Evolutionary conservation across 2,888 invertebrate species (phyloP).

Genomic region (Melanargia galathea): DNA sequence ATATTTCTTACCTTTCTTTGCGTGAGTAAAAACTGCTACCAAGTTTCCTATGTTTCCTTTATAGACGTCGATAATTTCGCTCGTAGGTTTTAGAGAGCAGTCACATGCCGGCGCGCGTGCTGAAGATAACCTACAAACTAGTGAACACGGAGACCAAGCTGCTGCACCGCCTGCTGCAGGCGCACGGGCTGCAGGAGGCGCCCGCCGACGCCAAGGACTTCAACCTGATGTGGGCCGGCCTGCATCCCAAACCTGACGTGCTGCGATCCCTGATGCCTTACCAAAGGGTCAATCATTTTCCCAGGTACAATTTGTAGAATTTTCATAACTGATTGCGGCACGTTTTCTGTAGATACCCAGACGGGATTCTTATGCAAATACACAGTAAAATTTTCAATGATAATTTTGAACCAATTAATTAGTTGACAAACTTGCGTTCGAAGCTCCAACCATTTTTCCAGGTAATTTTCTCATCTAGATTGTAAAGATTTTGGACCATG

Average conservation of each 20-base stretch:
- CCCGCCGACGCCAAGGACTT: slow-evolving; percentile 84
- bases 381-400: too few relatives aligned
- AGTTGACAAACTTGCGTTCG: too few relatives aligned
- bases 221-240: slow-evolving; percentile 95
- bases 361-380: too few relatives aligned
- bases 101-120: slow-evolving; percentile 85
- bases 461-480: background rate
- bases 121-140: slow-evolving; percentile 90
- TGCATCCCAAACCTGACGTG: slow-evolving; percentile 95
- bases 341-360: too few relatives aligned
- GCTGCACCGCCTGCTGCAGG: slow-evolving; percentile 87
- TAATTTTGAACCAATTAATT: too few relatives aligned
- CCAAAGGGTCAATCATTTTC: slow-evolving; percentile 98
- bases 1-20: too few relatives aligned
- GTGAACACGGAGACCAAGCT: slow-evolving; percentile 92
- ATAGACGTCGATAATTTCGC: background rate
- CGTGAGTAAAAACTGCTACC: background rate
- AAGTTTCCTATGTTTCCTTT: background rate
- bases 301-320: slow-evolving; percentile 79
- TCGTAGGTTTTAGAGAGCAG: slow-evolving; percentile 69
- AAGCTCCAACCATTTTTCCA: background rate
- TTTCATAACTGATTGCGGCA: too few relatives aligned
- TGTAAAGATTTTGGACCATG: background rate
- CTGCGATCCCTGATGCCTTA: slow-evolving; percentile 91
- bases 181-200: slow-evolving; percentile 89